These are phyloP conservation scores for Venustoraphidia nigricollis DNA, from an alignment of 2,888 invertebrate species.

Conservation along the genomic window DNA sequence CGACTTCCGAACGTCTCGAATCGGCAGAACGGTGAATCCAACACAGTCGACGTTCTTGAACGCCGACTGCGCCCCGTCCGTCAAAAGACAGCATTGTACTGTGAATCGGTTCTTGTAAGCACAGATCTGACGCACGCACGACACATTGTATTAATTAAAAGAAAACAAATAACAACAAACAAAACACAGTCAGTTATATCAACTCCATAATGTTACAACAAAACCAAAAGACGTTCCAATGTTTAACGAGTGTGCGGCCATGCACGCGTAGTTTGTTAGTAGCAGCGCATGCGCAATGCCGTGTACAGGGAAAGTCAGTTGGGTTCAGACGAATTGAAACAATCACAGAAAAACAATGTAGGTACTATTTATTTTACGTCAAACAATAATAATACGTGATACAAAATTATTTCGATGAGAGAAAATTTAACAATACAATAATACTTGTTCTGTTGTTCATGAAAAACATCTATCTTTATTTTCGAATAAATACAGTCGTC, in stretches of 20 bases:
- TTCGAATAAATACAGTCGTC: too few relatives aligned
- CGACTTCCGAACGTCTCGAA: too few relatives aligned
- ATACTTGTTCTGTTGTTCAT: neutral
- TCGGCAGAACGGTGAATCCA: too few relatives aligned
- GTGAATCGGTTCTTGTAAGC: neutral
- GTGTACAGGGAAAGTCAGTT: too few relatives aligned
- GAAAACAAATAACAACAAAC: constrained; percentile 3
- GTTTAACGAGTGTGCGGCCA: neutral
- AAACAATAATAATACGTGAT: neutral
- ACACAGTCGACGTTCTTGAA: too few relatives aligned
- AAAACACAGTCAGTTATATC: constrained; percentile 1
- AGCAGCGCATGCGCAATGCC: neutral
- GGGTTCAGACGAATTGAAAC: too few relatives aligned
- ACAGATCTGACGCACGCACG: neutral
- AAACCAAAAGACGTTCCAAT: neutral
- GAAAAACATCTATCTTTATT: neutral
- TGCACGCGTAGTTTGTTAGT: neutral
- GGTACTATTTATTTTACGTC: neutral
- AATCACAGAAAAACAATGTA: neutral
- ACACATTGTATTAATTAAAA: neutral
- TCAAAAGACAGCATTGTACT: neutral
- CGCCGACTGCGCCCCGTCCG: constrained; percentile 6
- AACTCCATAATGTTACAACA: neutral
- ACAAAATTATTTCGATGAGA: too few relatives aligned
- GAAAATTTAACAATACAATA: too few relatives aligned